Evolutionary conservation across 2,888 invertebrate species (phyloP), one percentile per base, ranked within the genome.

Genomic region (Thymelicus lineola): DNA sequence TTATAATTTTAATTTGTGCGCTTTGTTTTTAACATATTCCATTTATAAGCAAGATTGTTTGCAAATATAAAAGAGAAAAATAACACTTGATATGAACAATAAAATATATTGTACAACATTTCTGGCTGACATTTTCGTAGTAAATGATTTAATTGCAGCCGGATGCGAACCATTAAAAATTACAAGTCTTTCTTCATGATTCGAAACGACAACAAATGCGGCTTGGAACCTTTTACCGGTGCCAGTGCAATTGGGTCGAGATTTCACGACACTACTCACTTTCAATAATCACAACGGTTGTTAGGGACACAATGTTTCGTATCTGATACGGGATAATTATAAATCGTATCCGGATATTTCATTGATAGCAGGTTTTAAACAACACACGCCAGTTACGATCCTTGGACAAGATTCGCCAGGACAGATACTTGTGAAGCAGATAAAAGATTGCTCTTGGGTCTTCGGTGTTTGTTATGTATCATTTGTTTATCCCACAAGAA

Each of bases 201-300:
- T 62, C 61, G 55, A 36, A 62, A 15, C 48, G 35, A 53, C 45
- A 53, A 61, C 61, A 67, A 67, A 67, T 0, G 42, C 55, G 35
- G 61, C 45, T 53, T 15, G 35, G n/a, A 62, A 61, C 61, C 68
- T 68, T 62, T 62, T 57, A 57, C 35, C 55, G 36, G 61, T 61
- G 38, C 36, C 67, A 17, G 14, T 20, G 67, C 61, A 68, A 62
- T 55, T 62, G 61, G 68, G 68, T 68, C 61, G 68, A 53, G 53
- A 55, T 15, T 63, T 53, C 5, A 20, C 53, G 20, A 20, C 20
- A 53, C 53, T 10, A 20, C 17, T 53, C 53, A 53, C 20, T 53
- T 53, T 53, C 53, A 20, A 12, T 53, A 20, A 53, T n/a, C 53
- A 45, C 28, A 28, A 65, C 38, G 64, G 15, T 57, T 45, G 53